Conservation (phyloP, 1,140 invertebrate genomes). For the Agrypnia vestita region DNA sequence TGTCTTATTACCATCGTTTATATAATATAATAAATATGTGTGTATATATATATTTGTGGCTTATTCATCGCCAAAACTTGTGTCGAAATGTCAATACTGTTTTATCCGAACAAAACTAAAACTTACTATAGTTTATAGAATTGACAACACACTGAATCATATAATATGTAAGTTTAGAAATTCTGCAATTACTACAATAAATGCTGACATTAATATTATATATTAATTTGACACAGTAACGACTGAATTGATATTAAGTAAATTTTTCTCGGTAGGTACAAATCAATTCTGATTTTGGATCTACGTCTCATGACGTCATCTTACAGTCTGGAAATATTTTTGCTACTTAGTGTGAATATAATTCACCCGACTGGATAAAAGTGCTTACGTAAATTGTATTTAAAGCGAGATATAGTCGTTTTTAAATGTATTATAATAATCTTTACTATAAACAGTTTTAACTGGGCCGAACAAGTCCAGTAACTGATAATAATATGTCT, state of each 20-base stretch:
- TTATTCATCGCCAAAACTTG: no score
- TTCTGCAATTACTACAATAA: neutral
- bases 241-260: neutral
- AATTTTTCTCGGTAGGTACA: neutral
- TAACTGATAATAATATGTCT: no score
- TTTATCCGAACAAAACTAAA: neutral
- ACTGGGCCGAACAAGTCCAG: no score
- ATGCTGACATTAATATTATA: neutral
- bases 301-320: neutral
- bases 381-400: no score
- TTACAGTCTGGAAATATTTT: neutral
- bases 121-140: constrained; percentile 11
- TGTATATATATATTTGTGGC: no score
- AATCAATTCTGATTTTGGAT: neutral
- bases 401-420: no score
- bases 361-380: no score
- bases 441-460: no score
- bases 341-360: no score
- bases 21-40: no score
- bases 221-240: constrained; percentile 9
- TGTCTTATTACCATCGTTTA: no score
- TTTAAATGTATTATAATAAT: no score
- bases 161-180: neutral
- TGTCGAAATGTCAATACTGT: neutral
- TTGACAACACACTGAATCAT: neutral